Evolutionary conservation across 2,113 vertebrate species (phyloP).

Genomic region (Fregata magnificens): DNA sequence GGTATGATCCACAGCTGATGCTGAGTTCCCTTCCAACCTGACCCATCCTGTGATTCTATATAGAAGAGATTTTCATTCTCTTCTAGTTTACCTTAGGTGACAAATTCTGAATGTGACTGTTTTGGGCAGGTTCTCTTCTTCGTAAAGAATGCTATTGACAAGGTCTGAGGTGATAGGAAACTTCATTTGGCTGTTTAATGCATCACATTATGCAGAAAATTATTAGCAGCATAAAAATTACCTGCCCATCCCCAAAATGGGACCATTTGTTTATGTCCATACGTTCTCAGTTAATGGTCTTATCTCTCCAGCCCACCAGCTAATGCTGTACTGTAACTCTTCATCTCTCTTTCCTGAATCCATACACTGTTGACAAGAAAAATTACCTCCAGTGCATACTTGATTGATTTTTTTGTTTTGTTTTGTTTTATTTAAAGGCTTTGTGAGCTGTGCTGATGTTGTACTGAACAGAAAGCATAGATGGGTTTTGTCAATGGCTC

Average conservation of each 20-base stretch:
- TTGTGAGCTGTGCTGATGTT: background rate
- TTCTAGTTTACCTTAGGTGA: background rate
- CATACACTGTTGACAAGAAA: background rate
- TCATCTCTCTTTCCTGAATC: background rate
- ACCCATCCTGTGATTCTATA: background rate
- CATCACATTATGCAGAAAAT: background rate
- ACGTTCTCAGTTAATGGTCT: background rate
- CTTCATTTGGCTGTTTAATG: background rate
- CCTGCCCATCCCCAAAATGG: accelerated
- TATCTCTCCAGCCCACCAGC: background rate
- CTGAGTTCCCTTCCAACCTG: background rate
- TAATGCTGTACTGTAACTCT: background rate
- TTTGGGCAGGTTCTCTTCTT: background rate
- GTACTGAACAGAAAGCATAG: background rate
- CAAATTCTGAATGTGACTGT: background rate
- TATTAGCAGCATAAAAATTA: background rate
- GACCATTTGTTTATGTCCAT: background rate
- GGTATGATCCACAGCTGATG: background rate
- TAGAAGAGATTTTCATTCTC: background rate
- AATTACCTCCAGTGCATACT: background rate
- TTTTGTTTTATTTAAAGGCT: background rate
- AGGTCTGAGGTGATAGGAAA: background rate
- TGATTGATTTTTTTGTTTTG: background rate
- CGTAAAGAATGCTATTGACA: background rate
- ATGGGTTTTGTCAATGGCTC: background rate